Conservation (phyloP, 2,797 vertebrate genomes). For the Odontamblyopus rebecca region DNA sequence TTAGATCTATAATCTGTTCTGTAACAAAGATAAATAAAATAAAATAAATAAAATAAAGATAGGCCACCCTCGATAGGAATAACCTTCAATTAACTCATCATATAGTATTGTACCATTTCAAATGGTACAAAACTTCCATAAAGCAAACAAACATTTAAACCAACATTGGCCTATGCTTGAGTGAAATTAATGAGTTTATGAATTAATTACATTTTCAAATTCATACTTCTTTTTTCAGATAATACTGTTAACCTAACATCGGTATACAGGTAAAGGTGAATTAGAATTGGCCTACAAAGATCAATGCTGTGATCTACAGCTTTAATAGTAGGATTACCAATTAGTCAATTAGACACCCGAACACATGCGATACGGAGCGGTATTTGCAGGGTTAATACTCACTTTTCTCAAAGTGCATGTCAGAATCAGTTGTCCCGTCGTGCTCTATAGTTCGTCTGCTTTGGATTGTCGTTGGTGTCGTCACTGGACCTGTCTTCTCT, state of each 20-base stretch:
- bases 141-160: too few relatives aligned
- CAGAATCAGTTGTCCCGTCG: slow-evolving; percentile 68
- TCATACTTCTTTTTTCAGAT: too few relatives aligned
- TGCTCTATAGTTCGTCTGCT: slow-evolving; percentile 55
- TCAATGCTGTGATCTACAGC: too few relatives aligned
- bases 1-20: neutral
- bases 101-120: neutral
- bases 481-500: neutral
- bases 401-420: slow-evolving; percentile 86
- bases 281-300: too few relatives aligned
- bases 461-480: neutral
- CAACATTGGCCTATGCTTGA: too few relatives aligned
- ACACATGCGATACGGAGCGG: neutral
- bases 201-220: too few relatives aligned
- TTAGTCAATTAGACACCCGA: neutral
- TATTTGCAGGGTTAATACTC: slow-evolving; percentile 54
- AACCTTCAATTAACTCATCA: neutral
- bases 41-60: neutral
- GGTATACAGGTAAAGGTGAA: too few relatives aligned
- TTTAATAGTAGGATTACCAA: neutral
- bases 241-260: too few relatives aligned
- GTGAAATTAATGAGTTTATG: too few relatives aligned
- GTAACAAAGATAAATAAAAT: neutral
- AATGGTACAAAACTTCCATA: neutral
- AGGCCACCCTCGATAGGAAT: neutral